Percentiles rank a stretch among this genome's conserved stretches.
Conservation (phyloP, 1,140 invertebrate genomes). For the Pseudomyrmex gracilis region DNA sequence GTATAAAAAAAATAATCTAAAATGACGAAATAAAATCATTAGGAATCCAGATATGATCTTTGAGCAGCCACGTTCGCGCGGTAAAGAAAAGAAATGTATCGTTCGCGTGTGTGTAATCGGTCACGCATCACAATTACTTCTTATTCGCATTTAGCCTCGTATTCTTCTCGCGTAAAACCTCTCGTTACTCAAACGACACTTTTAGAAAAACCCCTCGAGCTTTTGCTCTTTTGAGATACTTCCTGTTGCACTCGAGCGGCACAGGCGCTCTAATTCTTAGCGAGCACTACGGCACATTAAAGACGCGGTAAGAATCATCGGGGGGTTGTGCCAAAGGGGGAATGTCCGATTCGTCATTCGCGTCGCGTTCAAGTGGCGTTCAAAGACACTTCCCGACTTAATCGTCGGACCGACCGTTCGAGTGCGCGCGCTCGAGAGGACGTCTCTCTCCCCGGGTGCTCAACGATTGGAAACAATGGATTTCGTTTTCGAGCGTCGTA, state of each 20-base stretch:
- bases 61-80: no score
- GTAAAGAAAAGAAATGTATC: not conserved
- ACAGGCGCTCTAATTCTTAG: constrained; percentile 37
- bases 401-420: constrained; percentile 67
- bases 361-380: constrained; percentile 63
- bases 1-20: no score
- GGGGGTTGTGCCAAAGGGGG: not conserved
- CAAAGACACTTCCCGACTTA: constrained; percentile 71
- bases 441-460: constrained; percentile 61
- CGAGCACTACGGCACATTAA: constrained; percentile 49
- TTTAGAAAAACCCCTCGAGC: not conserved
- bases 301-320: constrained; percentile 53
- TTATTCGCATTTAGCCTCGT: constrained; percentile 12
- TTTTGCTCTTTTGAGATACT: constrained; percentile 16
- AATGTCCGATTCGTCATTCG: constrained; percentile 65
- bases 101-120: not conserved
- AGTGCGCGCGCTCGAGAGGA: constrained; percentile 69
- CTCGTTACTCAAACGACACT: not conserved
- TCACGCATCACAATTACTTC: constrained; percentile 14
- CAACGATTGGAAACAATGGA: constrained; percentile 79
- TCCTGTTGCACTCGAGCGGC: not conserved
- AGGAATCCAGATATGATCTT: not conserved
- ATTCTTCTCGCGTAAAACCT: constrained; percentile 38
- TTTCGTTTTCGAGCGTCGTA: constrained; percentile 65
- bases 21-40: no score